phyloP scores from a whole-genome alignment of 2,797 vertebrate species.

The Loris lydekkerianus region DNA sequence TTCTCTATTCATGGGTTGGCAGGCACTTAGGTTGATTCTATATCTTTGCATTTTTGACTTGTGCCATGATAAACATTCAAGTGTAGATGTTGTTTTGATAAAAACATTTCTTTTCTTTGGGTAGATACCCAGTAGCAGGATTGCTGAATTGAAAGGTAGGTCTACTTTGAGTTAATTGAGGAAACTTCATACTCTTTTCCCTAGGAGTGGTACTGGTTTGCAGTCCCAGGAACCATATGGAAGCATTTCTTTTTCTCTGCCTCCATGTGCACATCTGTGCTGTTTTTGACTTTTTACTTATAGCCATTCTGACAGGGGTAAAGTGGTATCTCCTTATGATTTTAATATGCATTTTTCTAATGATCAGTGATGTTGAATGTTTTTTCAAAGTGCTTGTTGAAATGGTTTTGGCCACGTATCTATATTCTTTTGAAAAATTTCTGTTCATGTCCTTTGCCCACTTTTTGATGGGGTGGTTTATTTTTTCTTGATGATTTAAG shows the following conservation, averaged over 20 bases:
- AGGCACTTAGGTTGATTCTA: neutral
- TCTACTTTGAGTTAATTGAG: neutral
- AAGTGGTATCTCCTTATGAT: neutral
- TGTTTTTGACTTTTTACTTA: neutral
- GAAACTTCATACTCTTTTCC: neutral
- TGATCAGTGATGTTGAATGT: neutral
- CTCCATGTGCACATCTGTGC: neutral
- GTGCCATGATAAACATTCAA: neutral
- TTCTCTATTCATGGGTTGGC: neutral
- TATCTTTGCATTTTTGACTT: neutral
- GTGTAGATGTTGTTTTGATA: neutral
- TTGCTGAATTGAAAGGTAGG: neutral
- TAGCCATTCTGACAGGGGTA: neutral
- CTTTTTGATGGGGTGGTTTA: too few species aligned
- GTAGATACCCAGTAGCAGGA: neutral
- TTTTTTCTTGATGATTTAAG: too few species aligned
- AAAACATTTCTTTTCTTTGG: neutral
- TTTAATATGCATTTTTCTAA: neutral
- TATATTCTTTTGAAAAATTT: too few species aligned
- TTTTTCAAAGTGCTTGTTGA: neutral
- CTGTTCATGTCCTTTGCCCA: too few species aligned
- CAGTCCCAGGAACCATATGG: neutral
- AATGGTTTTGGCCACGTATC: too few species aligned
- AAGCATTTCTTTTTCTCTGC: neutral
- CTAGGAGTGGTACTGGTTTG: neutral